Evolutionary conservation across 2,797 vertebrate species (phyloP), one percentile per base, ranked within the genome.

Genomic region (Anas acuta): DNA sequence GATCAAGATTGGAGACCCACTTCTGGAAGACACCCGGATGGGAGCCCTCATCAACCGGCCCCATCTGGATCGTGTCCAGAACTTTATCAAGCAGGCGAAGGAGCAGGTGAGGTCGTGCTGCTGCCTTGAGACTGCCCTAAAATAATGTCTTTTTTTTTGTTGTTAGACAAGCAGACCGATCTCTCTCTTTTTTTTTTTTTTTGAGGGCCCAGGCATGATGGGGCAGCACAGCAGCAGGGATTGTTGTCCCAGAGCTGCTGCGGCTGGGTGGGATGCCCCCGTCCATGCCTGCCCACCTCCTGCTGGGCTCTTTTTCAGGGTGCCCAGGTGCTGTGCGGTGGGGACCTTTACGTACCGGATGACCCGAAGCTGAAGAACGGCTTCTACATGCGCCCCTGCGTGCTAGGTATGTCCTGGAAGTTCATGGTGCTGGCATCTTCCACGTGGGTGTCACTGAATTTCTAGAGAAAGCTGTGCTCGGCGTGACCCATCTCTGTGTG

Each of bases 311-410:
- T 49, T 87, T 85, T 95, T 14, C 95, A 99, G 99, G 99, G 99
- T 35, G 99, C 98, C 58, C 97, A 86, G 57, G 98, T 99, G 86
- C 97, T 99, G 22, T 99, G 98, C 96, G 99, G 99, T 53, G 99
- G 99, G 83, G 98, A 99, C 11, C 91, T 94, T 1, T 98, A 98
- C 0, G 95, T 98, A 14, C 99, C 99, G 6, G 97, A 97, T 85
- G 98, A 99, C 69, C 98, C 98, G 3, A 99, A 99, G 95, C 96
- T 99, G 92, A 99, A 99, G 95, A 98, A 96, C 0, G 99, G 99
- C 1, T 99, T 98, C 96, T 99, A 98, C 96, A 98, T 99, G 98
- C 98, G 95, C 3, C 99, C 99, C 13, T 99, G 99, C 65, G 97
- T 99, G 21, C 92, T 99, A 61, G 98, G 99, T 99, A 97, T 87